phyloP scores from a whole-genome alignment of 1,140 invertebrate species.

The Acromyrmex echinatior region DNA sequence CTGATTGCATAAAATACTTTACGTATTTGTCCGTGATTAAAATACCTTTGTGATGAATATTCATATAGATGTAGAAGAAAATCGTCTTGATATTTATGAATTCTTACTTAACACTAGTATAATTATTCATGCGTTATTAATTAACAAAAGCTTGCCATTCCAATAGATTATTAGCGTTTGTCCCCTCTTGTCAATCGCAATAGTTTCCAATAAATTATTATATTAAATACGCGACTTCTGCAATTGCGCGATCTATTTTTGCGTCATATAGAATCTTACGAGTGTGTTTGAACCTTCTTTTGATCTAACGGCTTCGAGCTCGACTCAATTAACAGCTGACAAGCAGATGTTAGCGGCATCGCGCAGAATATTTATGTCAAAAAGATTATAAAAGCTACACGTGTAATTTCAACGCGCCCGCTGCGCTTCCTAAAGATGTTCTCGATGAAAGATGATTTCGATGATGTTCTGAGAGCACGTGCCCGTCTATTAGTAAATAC shows the following conservation, averaged over 20 bases:
- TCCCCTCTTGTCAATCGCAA: neutral
- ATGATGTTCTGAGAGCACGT: slow-evolving; percentile 32
- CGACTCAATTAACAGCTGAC: slow-evolving; percentile 66
- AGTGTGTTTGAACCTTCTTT: slow-evolving; percentile 4
- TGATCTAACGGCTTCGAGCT: slow-evolving; percentile 40
- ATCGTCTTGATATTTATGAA: neutral
- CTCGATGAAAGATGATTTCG: neutral
- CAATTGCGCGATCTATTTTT: slow-evolving; percentile 37
- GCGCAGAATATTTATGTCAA: slow-evolving; percentile 61
- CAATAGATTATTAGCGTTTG: neutral
- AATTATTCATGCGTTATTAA: neutral
- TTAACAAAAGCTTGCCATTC: neutral
- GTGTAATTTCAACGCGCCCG: slow-evolving; percentile 16
- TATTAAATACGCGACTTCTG: neutral
- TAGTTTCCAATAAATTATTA: slow-evolving; percentile 23
- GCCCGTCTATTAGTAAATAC: slow-evolving; percentile 27
- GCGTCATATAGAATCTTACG: neutral
- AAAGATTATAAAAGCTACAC: slow-evolving; percentile 57
- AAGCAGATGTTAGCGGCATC: slow-evolving; percentile 62
- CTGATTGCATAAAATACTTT: slow-evolving; percentile 16
- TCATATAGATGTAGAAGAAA: neutral
- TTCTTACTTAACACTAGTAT: neutral
- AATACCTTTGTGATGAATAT: slow-evolving; percentile 8
- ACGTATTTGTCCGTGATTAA: neutral
- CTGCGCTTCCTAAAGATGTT: neutral